Evolutionary conservation across 2,797 vertebrate genomes (phyloP).

Genomic region (Danio kyathit): DNA sequence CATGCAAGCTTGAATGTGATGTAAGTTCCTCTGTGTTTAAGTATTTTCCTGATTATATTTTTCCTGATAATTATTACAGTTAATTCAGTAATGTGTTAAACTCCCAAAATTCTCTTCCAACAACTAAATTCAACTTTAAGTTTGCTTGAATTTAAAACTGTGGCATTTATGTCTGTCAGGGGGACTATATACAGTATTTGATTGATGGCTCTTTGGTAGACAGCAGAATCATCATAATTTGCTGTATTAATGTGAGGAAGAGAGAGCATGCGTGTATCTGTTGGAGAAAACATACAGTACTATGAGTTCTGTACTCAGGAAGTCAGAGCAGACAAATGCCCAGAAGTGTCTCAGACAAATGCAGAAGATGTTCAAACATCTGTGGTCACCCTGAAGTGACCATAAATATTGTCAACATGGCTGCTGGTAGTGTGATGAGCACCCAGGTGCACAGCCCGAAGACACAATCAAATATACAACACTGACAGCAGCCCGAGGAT

Average conservation of each 20-base stretch:
- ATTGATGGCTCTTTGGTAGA: background rate
- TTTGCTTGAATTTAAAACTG: background rate
- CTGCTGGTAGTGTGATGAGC: conserved; percentile 57
- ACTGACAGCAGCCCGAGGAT: conserved; percentile 59
- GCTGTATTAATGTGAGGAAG: conserved; percentile 6
- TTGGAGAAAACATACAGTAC: background rate
- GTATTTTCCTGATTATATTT: too few species aligned
- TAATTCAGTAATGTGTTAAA: too few species aligned
- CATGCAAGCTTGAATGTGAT: too few species aligned
- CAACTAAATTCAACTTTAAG: too few species aligned
- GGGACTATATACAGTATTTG: background rate
- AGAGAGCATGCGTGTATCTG: background rate
- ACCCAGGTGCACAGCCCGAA: conserved; percentile 64
- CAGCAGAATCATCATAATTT: conserved; percentile 2
- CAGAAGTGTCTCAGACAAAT: conserved; percentile 43
- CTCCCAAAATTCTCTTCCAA: too few species aligned
- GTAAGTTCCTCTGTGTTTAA: too few species aligned
- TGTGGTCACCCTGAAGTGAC: conserved; percentile 63
- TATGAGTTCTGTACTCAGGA: background rate
- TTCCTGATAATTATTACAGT: too few species aligned
- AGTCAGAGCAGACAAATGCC: background rate
- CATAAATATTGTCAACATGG: conserved; percentile 60
- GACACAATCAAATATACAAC: conserved; percentile 57
- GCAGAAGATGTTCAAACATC: conserved; percentile 55
- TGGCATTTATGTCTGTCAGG: background rate